A percentile compares a stretch with the other conserved stretches of the same genome.
phyloP scores from a whole-genome alignment of 2,888 invertebrate species.

The Troglohyphantes excavatus region DNA sequence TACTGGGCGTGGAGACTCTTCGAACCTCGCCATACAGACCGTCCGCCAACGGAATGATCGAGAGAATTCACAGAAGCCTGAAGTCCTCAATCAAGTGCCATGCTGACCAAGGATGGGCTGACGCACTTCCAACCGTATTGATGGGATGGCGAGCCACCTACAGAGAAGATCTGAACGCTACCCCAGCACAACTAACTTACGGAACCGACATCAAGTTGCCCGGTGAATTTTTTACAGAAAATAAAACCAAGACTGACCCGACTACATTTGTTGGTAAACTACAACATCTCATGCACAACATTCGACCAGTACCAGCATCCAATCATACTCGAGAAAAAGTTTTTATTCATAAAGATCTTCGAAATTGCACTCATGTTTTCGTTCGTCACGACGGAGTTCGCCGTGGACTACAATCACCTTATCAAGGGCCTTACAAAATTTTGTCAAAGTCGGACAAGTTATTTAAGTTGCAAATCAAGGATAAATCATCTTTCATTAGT shows the following conservation, averaged over 20 bases:
- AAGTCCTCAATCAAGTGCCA: too few species aligned
- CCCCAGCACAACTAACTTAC: constrained; percentile 6
- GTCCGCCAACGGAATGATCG: not conserved
- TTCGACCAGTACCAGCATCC: not conserved
- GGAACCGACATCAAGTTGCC: not conserved
- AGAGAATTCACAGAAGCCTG: too few species aligned
- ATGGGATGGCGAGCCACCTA: not conserved
- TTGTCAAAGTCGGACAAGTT: not conserved
- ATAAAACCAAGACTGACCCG: not conserved
- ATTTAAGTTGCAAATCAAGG: not conserved
- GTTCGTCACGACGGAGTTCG: constrained; percentile 4
- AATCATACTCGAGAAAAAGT: too few species aligned
- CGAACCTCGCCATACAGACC: not conserved
- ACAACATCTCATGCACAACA: not conserved
- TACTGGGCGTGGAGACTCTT: not conserved
- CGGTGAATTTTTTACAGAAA: not conserved
- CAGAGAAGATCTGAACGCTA: not conserved
- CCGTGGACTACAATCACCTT: not conserved
- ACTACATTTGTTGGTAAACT: not conserved
- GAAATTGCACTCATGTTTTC: constrained; percentile 6
- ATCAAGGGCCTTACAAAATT: not conserved
- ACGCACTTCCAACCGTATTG: too few species aligned
- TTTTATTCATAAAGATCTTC: not conserved
- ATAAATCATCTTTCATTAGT: not conserved
- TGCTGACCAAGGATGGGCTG: too few species aligned